Conservation (phyloP, 1,140 invertebrate species). For the Procambarus clarkii region DNA sequence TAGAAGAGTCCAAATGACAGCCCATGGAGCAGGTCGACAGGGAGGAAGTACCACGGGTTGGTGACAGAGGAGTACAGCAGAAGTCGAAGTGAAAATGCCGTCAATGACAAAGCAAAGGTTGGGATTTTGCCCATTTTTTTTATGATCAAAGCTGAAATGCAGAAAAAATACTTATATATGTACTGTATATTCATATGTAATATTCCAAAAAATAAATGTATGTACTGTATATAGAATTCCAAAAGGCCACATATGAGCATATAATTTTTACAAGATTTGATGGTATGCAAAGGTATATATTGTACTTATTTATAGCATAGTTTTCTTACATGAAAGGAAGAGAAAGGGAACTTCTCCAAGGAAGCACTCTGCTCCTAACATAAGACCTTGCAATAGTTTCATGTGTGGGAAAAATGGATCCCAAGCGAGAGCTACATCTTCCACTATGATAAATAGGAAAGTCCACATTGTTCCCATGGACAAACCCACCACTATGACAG, state of each 20-base stretch:
- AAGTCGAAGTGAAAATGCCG: slow-evolving; percentile 85
- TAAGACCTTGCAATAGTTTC: slow-evolving; percentile 88
- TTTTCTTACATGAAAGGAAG: slow-evolving; percentile 81
- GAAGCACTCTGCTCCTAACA: slow-evolving; percentile 87
- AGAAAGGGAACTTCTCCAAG: slow-evolving; percentile 91
- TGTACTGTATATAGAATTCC: too few relatives aligned
- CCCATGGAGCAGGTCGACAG: slow-evolving; percentile 90
- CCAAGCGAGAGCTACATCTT: slow-evolving; percentile 80
- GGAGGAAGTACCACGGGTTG: slow-evolving; percentile 88
- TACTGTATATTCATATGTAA: neutral
- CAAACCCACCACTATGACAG: slow-evolving; percentile 36
- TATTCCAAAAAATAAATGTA: too few relatives aligned
- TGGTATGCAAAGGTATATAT: too few relatives aligned
- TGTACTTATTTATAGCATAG: too few relatives aligned
- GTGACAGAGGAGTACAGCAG: slow-evolving; percentile 87
- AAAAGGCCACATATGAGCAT: too few relatives aligned
- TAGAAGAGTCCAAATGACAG: slow-evolving; percentile 92
- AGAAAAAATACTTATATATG: neutral
- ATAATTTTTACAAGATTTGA: too few relatives aligned
- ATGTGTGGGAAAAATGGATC: slow-evolving; percentile 75
- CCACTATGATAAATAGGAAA: slow-evolving; percentile 75
- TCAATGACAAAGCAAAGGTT: slow-evolving; percentile 87
- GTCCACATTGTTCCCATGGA: slow-evolving; percentile 48
- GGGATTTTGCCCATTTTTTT: slow-evolving; percentile 88
- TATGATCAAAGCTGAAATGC: slow-evolving; percentile 81